Conservation (phyloP, 30 jellyfish, hydroid and myxozoan genomes). For the Nemopilema nomurai region DNA sequence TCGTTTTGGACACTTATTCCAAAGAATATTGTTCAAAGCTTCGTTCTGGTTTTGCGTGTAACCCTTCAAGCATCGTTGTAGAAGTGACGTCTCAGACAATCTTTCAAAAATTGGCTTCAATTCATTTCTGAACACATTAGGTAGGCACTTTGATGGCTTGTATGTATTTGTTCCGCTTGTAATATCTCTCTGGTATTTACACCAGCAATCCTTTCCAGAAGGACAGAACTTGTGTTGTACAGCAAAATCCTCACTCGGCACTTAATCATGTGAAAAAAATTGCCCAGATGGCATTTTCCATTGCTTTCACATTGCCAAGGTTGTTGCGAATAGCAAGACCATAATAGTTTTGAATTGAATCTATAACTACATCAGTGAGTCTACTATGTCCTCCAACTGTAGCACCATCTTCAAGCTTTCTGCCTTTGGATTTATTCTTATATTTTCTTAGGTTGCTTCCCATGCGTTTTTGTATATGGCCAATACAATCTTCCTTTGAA, state of each 20-base stretch:
- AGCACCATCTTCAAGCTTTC: conserved; percentile 45
- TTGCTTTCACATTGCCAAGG: neutral
- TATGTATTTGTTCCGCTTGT: neutral
- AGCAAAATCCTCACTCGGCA: conserved; percentile 2
- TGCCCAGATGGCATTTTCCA: conserved; percentile 1
- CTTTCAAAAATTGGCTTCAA: conserved; percentile 17
- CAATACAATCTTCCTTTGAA: conserved; percentile 54
- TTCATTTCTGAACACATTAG: conserved; percentile 1
- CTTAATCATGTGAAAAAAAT: conserved; percentile 5
- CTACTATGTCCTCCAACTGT: conserved; percentile 1
- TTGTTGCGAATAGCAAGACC: neutral
- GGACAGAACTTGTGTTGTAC: conserved; percentile 4
- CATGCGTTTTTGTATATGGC: conserved; percentile 57
- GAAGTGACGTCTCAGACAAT: conserved; percentile 1
- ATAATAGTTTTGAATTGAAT: neutral
- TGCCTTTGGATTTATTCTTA: conserved; percentile 21
- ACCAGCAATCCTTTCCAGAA: conserved; percentile 10
- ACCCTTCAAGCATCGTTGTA: conserved; percentile 23
- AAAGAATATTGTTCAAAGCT: conserved; percentile 1
- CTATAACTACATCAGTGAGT: neutral
- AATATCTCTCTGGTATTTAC: conserved; percentile 10
- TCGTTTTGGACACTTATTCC: no score
- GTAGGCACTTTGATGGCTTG: conserved; percentile 8
- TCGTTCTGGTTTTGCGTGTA: conserved; percentile 25
- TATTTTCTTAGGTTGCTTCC: conserved; percentile 36